Evolutionary conservation across 2,113 vertebrate species (phyloP).

Genomic region (Actenoides lindsayi): DNA sequence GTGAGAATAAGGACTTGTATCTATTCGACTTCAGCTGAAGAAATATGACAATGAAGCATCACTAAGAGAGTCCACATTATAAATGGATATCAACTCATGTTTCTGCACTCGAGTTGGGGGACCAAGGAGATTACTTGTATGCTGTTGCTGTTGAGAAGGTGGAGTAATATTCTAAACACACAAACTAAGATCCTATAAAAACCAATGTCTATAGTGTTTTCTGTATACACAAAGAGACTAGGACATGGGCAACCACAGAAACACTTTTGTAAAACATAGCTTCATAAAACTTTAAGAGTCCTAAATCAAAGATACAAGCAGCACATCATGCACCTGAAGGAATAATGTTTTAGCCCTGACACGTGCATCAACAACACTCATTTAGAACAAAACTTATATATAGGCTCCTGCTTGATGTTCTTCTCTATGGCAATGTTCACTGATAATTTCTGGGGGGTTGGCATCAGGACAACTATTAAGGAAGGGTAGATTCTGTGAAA

Average conservation of each 20-base stretch:
- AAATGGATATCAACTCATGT: background rate
- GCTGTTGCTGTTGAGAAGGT: background rate
- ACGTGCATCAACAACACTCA: background rate
- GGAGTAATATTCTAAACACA: background rate
- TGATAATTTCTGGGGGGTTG: too few species aligned
- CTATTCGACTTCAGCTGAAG: background rate
- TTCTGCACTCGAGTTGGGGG: rapidly evolving
- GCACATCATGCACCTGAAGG: background rate
- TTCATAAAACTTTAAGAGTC: background rate
- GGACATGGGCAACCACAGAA: too few species aligned
- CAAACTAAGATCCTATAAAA: background rate
- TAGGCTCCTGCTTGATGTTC: background rate
- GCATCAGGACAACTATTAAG: background rate
- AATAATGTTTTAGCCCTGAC: background rate
- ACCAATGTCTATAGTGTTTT: background rate
- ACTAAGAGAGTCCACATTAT: background rate
- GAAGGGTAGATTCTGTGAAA: background rate
- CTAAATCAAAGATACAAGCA: background rate
- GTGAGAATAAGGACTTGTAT: background rate
- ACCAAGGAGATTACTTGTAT: background rate
- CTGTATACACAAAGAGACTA: background rate
- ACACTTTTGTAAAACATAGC: background rate
- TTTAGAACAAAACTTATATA: background rate
- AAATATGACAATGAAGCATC: background rate
- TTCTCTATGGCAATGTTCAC: background rate